Percentiles rank a stretch among this genome's conserved stretches.
Conservation (phyloP, 2,888 invertebrate genomes). For the Eledone cirrhosa region DNA sequence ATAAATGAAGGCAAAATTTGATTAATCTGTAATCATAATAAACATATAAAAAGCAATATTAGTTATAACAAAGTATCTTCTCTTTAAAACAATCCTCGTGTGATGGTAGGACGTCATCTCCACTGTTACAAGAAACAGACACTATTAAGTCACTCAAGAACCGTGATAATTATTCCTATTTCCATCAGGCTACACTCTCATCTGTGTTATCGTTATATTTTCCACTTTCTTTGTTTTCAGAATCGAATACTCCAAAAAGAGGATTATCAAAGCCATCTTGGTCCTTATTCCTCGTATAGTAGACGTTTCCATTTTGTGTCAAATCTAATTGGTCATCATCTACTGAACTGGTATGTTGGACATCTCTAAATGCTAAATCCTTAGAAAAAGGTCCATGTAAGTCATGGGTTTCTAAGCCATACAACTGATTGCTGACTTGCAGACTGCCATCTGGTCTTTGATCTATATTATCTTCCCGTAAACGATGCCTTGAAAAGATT, state of each 20-base stretch:
- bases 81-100: too few species aligned
- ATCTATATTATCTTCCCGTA: slow-evolving; percentile 49
- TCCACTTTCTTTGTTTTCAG: background rate
- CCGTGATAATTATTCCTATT: background rate
- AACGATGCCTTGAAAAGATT: slow-evolving; percentile 46
- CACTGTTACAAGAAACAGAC: too few species aligned
- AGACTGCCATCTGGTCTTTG: slow-evolving; percentile 48
- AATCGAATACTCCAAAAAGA: slow-evolving; percentile 4
- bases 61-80: too few species aligned
- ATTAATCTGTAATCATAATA: too few species aligned
- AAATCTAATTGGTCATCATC: slow-evolving; percentile 41
- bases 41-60: too few species aligned
- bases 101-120: too few species aligned
- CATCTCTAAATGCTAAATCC: background rate
- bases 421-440: slow-evolving; percentile 51
- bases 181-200: slow-evolving; percentile 16
- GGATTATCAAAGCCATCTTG: slow-evolving; percentile 24
- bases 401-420: slow-evolving; percentile 42
- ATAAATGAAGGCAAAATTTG: too few species aligned
- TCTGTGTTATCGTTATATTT: slow-evolving; percentile 19
- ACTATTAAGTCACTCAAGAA: background rate
- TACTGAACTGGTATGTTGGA: slow-evolving; percentile 33
- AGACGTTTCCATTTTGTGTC: slow-evolving; percentile 45
- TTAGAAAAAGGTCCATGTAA: slow-evolving; percentile 11
- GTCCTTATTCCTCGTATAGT: slow-evolving; percentile 39